A percentile compares a stretch with the other conserved stretches of the same genome.
These are phyloP conservation scores for Archips xylosteana DNA, from an alignment of 2,888 invertebrate genomes.

Conservation along the genomic window DNA sequence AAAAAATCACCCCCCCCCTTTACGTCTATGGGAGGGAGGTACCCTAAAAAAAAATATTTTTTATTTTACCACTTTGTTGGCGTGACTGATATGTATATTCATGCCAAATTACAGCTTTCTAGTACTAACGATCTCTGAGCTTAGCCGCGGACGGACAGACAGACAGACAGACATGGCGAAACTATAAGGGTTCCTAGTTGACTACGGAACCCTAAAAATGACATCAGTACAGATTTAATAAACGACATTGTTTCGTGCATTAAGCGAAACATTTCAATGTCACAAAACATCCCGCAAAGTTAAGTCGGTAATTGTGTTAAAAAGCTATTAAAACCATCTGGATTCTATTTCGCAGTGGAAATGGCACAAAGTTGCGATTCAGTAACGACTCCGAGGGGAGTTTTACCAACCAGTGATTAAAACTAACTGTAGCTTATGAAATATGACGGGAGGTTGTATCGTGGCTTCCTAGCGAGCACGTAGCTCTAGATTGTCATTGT, in stretches of 20 bases:
- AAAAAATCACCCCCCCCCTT: too few species aligned
- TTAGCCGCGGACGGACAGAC: too few species aligned
- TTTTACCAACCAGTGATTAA: slow-evolving; percentile 60
- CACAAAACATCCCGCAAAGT: slow-evolving; percentile 46
- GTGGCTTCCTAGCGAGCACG: slow-evolving; percentile 3
- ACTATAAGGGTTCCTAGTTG: too few species aligned
- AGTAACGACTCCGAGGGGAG: slow-evolving; percentile 58
- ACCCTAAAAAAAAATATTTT: too few species aligned
- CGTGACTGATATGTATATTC: too few species aligned
- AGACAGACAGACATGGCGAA: too few species aligned
- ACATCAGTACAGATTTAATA: slow-evolving; percentile 6
- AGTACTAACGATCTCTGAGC: too few species aligned
- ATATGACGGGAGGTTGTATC: slow-evolving; percentile 48
- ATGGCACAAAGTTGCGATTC: slow-evolving; percentile 55
- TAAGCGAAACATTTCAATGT: slow-evolving; percentile 52
- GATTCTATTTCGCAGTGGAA: slow-evolving; percentile 54
- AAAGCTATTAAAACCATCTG: slow-evolving; percentile 70
- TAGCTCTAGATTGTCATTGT: not conserved
- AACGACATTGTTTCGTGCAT: slow-evolving; percentile 19
- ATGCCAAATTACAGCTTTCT: too few species aligned
- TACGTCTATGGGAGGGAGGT: too few species aligned
- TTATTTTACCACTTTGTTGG: too few species aligned
- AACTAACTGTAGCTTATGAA: slow-evolving; percentile 58
- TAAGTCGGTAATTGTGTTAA: slow-evolving; percentile 59
- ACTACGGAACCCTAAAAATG: too few species aligned